A percentile compares a stretch with the other conserved stretches of the same genome.
phyloP scores from a whole-genome alignment of 37 sponge, comb jelly and placozoan genomes.

The Petrosia ficiformis region DNA sequence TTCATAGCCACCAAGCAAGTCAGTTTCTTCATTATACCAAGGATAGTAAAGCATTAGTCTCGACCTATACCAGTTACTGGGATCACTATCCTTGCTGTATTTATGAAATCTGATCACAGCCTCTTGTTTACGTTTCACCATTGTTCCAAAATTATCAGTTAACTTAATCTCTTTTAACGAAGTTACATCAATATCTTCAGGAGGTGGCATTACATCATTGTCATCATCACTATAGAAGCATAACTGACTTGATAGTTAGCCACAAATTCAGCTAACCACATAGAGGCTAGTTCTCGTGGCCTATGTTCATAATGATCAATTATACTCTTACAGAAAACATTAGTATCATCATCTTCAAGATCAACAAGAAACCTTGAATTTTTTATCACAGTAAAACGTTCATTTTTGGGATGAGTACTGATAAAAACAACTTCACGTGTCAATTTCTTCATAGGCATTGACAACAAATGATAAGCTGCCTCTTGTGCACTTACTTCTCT shows the following conservation, averaged over 20 bases:
- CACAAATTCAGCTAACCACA: constrained; percentile 27
- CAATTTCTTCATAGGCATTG: too few relatives aligned
- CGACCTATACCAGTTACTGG: constrained; percentile 5
- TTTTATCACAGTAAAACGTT: too few relatives aligned
- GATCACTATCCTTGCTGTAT: constrained; percentile 11
- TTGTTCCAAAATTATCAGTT: constrained; percentile 7
- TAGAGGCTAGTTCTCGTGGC: constrained; percentile 13
- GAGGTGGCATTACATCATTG: background rate
- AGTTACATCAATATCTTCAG: background rate
- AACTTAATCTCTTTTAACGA: background rate
- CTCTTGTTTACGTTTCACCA: constrained; percentile 1
- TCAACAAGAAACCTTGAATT: too few relatives aligned
- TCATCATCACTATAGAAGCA: constrained; percentile 1
- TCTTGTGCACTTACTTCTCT: too few relatives aligned
- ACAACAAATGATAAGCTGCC: too few relatives aligned
- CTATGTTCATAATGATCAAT: constrained; percentile 35
- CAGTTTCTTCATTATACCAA: constrained; percentile 11
- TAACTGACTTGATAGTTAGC: constrained; percentile 4
- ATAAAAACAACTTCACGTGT: too few relatives aligned
- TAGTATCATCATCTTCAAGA: too few relatives aligned
- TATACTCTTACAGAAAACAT: constrained; percentile 24
- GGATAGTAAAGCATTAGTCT: constrained; percentile 23
- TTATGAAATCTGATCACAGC: constrained; percentile 11
- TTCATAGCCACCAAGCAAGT: constrained; percentile 13
- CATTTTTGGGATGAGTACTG: too few relatives aligned